Evolutionary conservation across 2,113 vertebrate genomes (phyloP).

Genomic region (Pungitius pungitius): DNA sequence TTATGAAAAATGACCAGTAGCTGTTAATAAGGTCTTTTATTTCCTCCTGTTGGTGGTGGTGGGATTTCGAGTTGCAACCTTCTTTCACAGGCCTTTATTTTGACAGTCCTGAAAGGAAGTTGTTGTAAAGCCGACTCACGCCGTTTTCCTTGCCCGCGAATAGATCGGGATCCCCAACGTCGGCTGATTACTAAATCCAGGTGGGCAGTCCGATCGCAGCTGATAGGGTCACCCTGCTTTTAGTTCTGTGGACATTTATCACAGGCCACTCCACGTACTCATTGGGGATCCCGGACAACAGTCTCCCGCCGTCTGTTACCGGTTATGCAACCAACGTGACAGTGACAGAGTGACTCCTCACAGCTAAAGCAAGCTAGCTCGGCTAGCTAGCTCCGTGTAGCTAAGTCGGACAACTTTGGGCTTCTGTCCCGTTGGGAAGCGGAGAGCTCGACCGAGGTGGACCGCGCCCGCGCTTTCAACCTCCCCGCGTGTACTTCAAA

Average conservation of each 20-base stretch:
- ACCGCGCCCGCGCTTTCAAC: accelerated
- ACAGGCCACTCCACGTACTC: background rate
- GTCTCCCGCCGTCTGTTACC: background rate
- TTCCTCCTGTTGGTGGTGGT: accelerated
- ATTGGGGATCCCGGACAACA: background rate
- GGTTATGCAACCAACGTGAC: conserved; percentile 55
- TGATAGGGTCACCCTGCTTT: background rate
- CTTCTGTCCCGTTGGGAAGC: background rate
- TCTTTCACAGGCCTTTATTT: conserved; percentile 40
- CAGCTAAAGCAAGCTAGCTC: conserved; percentile 52
- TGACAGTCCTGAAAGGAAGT: conserved; percentile 4
- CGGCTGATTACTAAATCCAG: background rate
- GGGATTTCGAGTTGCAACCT: background rate
- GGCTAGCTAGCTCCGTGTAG: conserved; percentile 15
- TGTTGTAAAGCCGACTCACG: accelerated
- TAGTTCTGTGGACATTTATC: background rate
- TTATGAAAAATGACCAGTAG: accelerated
- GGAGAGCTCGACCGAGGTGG: background rate
- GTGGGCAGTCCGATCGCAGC: background rate
- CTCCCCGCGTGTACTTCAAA: background rate
- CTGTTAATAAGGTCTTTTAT: accelerated
- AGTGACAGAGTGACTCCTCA: conserved; percentile 47
- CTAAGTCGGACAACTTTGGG: conserved; percentile 1
- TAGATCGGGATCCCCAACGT: background rate
- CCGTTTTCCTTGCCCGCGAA: background rate